Conservation (phyloP, 2,113 vertebrate genomes). For the Benthochromis sp. region DNA sequence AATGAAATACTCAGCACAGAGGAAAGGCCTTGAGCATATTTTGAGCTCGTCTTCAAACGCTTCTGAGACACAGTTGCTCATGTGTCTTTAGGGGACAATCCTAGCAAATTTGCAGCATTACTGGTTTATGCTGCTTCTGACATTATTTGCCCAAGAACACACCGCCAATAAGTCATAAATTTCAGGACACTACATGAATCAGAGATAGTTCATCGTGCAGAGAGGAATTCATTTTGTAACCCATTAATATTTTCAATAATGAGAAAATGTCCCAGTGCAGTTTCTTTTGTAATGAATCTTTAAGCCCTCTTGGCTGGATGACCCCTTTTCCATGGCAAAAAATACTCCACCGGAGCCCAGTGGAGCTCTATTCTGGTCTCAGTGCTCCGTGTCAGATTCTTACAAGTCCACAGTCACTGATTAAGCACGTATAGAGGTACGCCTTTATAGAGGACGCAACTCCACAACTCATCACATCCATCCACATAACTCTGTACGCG, state of each 20-base stretch:
- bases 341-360: slow-evolving; percentile 39
- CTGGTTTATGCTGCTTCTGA: not conserved
- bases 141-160: not conserved
- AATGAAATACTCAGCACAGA: not conserved
- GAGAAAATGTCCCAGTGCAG: slow-evolving; percentile 43
- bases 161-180: not conserved
- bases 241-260: slow-evolving; percentile 54
- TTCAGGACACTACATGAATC: not conserved
- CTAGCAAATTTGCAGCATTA: not conserved
- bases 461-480: not conserved
- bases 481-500: not conserved
- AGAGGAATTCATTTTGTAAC: not conserved
- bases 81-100: not conserved
- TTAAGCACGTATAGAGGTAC: slow-evolving; percentile 11
- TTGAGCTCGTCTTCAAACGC: not conserved
- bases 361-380: slow-evolving; percentile 45
- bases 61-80: not conserved
- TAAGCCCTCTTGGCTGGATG: slow-evolving; percentile 35
- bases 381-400: slow-evolving; percentile 11
- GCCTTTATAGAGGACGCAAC: not conserved
- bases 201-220: not conserved
- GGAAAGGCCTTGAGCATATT: slow-evolving; percentile 1
- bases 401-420: slow-evolving; percentile 15
- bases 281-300: slow-evolving; percentile 49
- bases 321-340: slow-evolving; percentile 51